Base-by-base conservation (phyloP, 2,113 vertebrate genomes). In the Chaetura pelagica region DNA sequence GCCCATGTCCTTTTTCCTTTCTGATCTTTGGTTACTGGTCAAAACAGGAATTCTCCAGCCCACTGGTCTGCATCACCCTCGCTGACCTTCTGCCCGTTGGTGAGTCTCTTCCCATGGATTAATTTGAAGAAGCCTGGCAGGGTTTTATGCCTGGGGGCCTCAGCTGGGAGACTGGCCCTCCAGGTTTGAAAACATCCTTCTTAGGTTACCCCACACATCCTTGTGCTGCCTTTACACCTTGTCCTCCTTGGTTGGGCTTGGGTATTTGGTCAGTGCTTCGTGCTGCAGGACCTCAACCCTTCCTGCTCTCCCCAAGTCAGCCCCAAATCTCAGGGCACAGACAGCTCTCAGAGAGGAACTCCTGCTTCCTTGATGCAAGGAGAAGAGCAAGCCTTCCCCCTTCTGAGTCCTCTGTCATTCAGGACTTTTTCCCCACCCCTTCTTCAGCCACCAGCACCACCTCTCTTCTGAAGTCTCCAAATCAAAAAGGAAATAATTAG, bases 401-500 rank as follows among this genome's bases (percentile, higher is more conserved):
- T 88, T 30, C 44, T 78, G 1, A 78, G 29, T 51, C 21, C 10
- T 67, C 57, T 63, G 69, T 40, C 46, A 46, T 68, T 77, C 22
- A 38, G 38, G 46, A 55, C 42, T 76, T 38, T 69, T 40, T 80
- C 8, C 2, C 4, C 6, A 10, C 26, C 22, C 9, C 15, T 22
- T 22, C 26, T 71, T 73, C 54, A 85, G 16, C 73, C 22, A 51
- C 4, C 2, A 5, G 10, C 19, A 19, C 32, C 0, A 0, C 42
- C 12, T 57, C 20, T 34, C 55, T 74, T 76, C 78, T 59, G 62
- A 76, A 86, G 46, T 58, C 51, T 86, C 54, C 30, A 42, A 87
- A 92, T 92, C 82, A 88, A 93, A 93, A 96, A 87, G 82, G 88
- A 92, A 90, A 83, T 90, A 95, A 95, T 94, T 92, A 96, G 71